Evolutionary conservation across 30 jellyfish, hydroid and myxozoan genomes (phyloP).

Genomic region (Aurelia sp.): DNA sequence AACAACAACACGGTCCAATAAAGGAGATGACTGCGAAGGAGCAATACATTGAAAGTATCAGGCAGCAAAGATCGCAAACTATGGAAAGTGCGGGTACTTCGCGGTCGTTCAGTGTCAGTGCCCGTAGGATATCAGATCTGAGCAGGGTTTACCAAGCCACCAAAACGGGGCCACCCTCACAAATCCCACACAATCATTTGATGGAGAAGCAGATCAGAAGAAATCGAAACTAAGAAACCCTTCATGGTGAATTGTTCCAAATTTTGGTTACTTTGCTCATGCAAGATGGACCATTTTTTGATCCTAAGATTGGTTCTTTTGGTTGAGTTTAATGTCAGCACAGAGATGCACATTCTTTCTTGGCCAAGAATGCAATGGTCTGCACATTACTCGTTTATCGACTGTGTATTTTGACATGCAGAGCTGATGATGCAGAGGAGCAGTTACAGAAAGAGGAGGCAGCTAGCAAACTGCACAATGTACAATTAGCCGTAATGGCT

Average conservation of each 20-base stretch:
- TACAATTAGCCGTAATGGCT: slow-evolving; percentile 82
- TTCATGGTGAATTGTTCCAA: slow-evolving; percentile 86
- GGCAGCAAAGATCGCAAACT: slow-evolving; percentile 40
- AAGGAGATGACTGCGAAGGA: slow-evolving; percentile 64
- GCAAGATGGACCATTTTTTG: slow-evolving; percentile 93
- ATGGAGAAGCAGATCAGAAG: slow-evolving; percentile 70
- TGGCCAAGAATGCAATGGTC: slow-evolving; percentile 88
- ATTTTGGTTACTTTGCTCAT: slow-evolving; percentile 76
- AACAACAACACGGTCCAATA: slow-evolving; percentile 18
- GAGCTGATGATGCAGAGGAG: slow-evolving; percentile 81
- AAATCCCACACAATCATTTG: slow-evolving; percentile 62
- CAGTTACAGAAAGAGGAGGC: slow-evolving; percentile 71
- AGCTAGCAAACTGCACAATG: slow-evolving; percentile 85
- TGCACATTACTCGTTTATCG: slow-evolving; percentile 82
- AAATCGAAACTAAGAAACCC: slow-evolving; percentile 40
- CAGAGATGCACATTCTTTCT: slow-evolving; percentile 86
- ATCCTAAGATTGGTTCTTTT: slow-evolving; percentile 70
- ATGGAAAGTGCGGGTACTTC: slow-evolving; percentile 25
- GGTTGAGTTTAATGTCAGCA: slow-evolving; percentile 56
- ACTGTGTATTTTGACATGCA: slow-evolving; percentile 79
- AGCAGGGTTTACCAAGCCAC: background rate
- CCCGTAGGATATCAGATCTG: slow-evolving; percentile 30
- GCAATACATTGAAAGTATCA: slow-evolving; percentile 49
- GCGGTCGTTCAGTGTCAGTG: background rate
- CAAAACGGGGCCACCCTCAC: slow-evolving; percentile 27